A percentile compares a stretch with the other conserved stretches of the same genome.
These are phyloP conservation scores for Alligator mississippiensis DNA, from an alignment of 2,113 vertebrate genomes.

Conservation along the genomic window DNA sequence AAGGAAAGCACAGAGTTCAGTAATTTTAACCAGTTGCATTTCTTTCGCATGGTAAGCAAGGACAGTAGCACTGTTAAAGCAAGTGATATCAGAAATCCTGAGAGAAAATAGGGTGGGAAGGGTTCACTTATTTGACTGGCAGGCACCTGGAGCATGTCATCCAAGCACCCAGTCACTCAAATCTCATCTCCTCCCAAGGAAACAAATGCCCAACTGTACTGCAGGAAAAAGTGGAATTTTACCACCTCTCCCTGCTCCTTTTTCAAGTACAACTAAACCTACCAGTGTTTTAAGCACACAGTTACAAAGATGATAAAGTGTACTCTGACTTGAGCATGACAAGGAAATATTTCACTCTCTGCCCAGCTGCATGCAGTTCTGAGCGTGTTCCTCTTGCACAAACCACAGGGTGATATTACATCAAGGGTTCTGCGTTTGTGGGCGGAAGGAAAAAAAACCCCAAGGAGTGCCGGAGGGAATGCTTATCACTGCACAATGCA, in stretches of 20 bases:
- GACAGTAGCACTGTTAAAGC: background rate
- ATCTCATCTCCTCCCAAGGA: background rate
- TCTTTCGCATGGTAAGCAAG: background rate
- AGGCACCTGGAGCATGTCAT: background rate
- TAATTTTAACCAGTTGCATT: background rate
- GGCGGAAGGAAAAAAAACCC: background rate
- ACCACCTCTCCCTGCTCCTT: background rate
- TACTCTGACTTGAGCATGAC: background rate
- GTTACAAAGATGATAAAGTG: background rate
- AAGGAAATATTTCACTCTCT: background rate
- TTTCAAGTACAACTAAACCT: background rate
- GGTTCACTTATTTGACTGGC: background rate
- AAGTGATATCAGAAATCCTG: background rate
- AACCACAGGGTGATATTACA: background rate
- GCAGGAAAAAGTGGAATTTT: background rate
- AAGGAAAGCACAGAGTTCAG: background rate
- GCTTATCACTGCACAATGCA: background rate
- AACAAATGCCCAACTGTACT: background rate
- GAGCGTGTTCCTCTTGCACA: constrained; percentile 1
- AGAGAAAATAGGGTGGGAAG: background rate
- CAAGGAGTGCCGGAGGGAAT: background rate
- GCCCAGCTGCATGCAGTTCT: background rate
- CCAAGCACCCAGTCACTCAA: background rate
- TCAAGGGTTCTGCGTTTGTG: background rate
- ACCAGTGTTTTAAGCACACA: background rate